Percentiles rank a stretch among this genome's conserved stretches.
phyloP scores from a whole-genome alignment of 2,113 vertebrate species.

The Mobula birostris region DNA sequence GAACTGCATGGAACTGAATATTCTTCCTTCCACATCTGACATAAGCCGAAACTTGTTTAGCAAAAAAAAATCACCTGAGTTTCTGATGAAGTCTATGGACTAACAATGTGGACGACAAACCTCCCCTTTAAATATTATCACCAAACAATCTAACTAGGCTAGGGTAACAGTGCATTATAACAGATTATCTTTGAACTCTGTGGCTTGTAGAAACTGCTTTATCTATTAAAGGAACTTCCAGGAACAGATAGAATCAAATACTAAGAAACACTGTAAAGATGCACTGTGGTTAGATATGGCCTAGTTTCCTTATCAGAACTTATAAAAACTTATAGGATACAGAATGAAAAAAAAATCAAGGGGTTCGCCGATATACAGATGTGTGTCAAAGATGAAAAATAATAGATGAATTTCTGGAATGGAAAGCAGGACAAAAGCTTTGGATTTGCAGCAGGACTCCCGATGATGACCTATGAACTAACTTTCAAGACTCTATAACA shows the following conservation, averaged over 20 bases:
- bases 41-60: not conserved
- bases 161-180: not conserved
- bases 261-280: slow-evolving; percentile 25
- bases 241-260: slow-evolving; percentile 32
- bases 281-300: slow-evolving; percentile 12
- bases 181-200: not conserved
- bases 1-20: not conserved
- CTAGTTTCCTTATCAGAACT: slow-evolving; percentile 18
- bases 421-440: not conserved
- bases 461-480: too few relatives aligned
- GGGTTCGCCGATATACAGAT: not conserved
- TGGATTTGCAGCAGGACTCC: not conserved
- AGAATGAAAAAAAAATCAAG: not conserved
- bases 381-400: not conserved
- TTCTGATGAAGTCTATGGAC: too few relatives aligned
- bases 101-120: not conserved
- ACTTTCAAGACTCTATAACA: too few relatives aligned
- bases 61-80: not conserved
- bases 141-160: not conserved
- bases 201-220: slow-evolving; percentile 1
- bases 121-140: slow-evolving; percentile 16
- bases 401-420: not conserved
- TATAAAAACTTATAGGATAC: not conserved
- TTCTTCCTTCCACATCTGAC: not conserved
- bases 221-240: slow-evolving; percentile 30